These are phyloP conservation scores for Alethe castanea DNA, from an alignment of 2,113 vertebrate genomes.

Conservation along the genomic window DNA sequence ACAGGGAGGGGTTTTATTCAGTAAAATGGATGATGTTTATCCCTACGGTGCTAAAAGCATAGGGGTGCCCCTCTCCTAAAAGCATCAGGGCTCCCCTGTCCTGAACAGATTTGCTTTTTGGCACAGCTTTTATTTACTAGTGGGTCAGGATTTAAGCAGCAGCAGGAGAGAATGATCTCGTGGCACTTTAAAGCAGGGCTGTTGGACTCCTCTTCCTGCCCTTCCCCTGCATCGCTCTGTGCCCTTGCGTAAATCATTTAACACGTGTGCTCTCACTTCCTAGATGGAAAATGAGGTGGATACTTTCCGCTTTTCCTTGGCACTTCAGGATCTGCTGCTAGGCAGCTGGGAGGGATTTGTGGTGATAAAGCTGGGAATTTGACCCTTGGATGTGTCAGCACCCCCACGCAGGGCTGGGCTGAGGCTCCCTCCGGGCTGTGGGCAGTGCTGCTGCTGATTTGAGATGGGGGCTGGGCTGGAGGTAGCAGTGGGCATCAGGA, in stretches of 20 bases:
- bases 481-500: neutral
- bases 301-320: neutral
- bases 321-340: neutral
- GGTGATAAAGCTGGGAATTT: neutral
- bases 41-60: neutral
- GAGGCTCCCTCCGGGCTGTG: neutral
- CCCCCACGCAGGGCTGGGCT: neutral
- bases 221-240: neutral
- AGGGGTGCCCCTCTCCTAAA: neutral
- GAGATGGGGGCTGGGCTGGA: neutral
- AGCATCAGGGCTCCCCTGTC: neutral
- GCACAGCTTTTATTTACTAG: neutral
- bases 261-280: slow-evolving; percentile 44
- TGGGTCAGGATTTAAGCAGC: neutral
- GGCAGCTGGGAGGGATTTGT: neutral
- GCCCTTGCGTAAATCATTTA: neutral
- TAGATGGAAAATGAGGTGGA: slow-evolving; percentile 33
- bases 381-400: neutral
- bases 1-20: neutral
- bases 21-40: neutral
- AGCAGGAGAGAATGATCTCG: neutral
- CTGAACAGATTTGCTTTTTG: neutral
- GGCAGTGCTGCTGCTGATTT: neutral
- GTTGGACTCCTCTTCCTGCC: neutral
- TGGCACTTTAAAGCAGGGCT: neutral